Percentiles rank a stretch among this genome's conserved stretches.
phyloP scores from a whole-genome alignment of 2,113 vertebrate species.

The Brachirus orientalis region DNA sequence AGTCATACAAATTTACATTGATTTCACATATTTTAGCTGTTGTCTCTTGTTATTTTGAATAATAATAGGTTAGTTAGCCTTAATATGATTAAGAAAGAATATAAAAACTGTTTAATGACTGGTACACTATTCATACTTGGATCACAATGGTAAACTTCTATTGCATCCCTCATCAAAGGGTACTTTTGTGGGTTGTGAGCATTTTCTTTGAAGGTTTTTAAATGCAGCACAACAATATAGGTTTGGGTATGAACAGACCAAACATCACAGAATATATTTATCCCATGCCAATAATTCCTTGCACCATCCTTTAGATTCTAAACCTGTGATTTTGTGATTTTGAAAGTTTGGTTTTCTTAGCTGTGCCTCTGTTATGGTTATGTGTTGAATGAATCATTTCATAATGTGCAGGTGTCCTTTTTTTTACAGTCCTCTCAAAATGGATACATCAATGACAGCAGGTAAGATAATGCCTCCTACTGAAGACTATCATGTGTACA shows the following conservation, averaged over 20 bases:
- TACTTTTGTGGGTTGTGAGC: too few species aligned
- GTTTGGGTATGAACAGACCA: too few species aligned
- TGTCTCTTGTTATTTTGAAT: neutral
- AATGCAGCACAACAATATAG: too few species aligned
- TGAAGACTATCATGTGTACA: constrained; percentile 12
- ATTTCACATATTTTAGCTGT: neutral
- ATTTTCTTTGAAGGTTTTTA: too few species aligned
- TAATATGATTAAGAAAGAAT: neutral
- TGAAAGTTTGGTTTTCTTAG: neutral
- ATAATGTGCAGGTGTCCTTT: constrained; percentile 83
- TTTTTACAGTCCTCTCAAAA: constrained; percentile 94
- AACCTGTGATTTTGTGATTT: too few species aligned
- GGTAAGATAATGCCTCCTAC: constrained; percentile 83
- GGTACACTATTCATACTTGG: neutral
- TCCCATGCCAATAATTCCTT: too few species aligned
- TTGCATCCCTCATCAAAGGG: too few species aligned
- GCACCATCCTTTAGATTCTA: too few species aligned
- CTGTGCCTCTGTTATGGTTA: neutral
- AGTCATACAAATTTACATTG: neutral
- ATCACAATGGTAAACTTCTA: neutral
- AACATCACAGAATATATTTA: too few species aligned
- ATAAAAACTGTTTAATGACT: too few species aligned
- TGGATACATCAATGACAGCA: constrained; percentile 96
- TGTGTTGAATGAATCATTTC: constrained; percentile 58
- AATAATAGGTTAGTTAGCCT: neutral